Base-by-base conservation (phyloP, 2,797 vertebrate species). In the Bryconaethiops microstoma region DNA sequence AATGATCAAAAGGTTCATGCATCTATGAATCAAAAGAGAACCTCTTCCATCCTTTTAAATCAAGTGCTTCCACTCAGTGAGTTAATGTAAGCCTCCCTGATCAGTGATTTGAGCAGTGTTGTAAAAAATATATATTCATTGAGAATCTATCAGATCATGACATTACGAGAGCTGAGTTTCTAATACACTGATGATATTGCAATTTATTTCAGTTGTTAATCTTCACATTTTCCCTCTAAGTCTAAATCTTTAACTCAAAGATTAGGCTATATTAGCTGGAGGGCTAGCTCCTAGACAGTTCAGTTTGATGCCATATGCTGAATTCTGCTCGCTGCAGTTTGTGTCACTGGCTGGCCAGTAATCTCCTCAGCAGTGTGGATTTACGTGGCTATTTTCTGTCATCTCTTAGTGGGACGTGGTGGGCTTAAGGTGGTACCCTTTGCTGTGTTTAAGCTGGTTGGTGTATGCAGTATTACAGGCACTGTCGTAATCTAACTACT, bases 311-410 rank as follows among this genome's bases (percentile, higher is more conserved):
- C 88, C 92, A 91, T 93, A 91, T 93, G 92, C 86, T 87, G 81
- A 57, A 67, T 76, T 79, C 64, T 71, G 50, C 68, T 70, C 45
- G 0, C 50, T 74, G 85, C 85, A 87, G 88, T 89, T 88, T 88
- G 86, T 79, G 83, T 23, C 5, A 21, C 80, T 76, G 86, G 81
- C 79, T 59, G 78, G 84, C 87, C 86, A 81, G 67, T 94, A 94
- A 95, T 94, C 93, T 87, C 88, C 86, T 92, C 92, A 93, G 87
- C 83, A 88, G 62, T 83, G 74, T 86, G 85, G 92, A 91, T 92
- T 93, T 93, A 93, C 91, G 88, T 77, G 76, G 90, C 91, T 94
- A 93, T 93, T 93, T 93, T 90, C 69, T 90, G 89, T 87, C 82
- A 82, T 86, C 88, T 93, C 81, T 93, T 90, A 92, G 87, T 86